Conservation (phyloP, 2,797 vertebrate species). For the Avahi laniger region DNA sequence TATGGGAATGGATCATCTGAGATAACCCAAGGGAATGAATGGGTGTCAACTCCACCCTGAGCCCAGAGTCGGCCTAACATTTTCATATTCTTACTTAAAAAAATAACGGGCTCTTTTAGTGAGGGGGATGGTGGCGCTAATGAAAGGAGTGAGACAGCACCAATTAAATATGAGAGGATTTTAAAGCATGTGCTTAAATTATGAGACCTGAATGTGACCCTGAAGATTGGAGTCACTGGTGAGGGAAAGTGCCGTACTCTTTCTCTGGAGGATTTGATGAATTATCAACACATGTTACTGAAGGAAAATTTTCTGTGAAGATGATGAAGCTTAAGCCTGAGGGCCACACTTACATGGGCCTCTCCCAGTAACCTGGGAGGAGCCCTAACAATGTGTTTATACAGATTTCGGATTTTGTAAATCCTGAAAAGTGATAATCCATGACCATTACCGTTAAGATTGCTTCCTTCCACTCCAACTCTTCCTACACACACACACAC, state of each 20-base stretch:
- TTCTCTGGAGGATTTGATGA: slow-evolving; percentile 29
- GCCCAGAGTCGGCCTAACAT: background rate
- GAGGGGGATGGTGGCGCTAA: background rate
- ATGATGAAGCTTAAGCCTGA: slow-evolving; percentile 17
- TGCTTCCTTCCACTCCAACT: background rate
- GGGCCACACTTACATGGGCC: background rate
- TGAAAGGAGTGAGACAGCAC: background rate
- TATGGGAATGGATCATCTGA: background rate
- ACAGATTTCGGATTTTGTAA: background rate
- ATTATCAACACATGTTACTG: slow-evolving; percentile 13
- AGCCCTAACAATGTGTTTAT: background rate
- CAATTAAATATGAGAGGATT: background rate
- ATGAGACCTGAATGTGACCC: slow-evolving; percentile 1
- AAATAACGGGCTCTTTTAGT: background rate
- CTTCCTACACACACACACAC: background rate
- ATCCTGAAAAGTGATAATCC: background rate
- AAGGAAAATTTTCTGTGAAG: slow-evolving; percentile 29
- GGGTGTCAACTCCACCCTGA: background rate
- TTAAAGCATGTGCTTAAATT: slow-evolving; percentile 24
- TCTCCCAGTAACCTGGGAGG: background rate
- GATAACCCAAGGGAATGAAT: background rate
- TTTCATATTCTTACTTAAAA: background rate
- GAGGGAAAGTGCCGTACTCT: background rate
- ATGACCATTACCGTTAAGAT: background rate
- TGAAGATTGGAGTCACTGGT: background rate